Evolutionary conservation across 2,888 invertebrate genomes (phyloP).

Genomic region (Chaetogeoica ovagalla): DNA sequence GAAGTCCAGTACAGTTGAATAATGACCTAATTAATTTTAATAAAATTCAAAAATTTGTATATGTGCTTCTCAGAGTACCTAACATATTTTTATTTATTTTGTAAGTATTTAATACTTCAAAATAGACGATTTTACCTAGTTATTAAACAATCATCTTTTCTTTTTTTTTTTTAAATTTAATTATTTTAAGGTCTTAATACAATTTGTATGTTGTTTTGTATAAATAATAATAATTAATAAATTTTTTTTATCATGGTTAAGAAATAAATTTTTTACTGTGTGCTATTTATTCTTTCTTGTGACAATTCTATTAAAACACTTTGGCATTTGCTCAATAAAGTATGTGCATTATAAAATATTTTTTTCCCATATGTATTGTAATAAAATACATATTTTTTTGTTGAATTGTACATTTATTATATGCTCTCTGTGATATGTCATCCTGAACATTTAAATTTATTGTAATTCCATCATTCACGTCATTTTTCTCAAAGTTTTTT

Average conservation of each 20-base stretch:
- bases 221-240: background rate
- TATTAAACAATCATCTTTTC: background rate
- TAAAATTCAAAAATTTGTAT: constrained; percentile 5
- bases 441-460: background rate
- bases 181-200: constrained; percentile 29
- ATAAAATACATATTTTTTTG: background rate
- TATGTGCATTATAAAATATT: too few species aligned
- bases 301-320: too few species aligned
- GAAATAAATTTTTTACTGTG: background rate
- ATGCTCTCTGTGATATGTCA: background rate
- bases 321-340: too few species aligned
- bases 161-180: constrained; percentile 25
- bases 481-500: background rate
- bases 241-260: background rate
- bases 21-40: background rate
- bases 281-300: too few species aligned
- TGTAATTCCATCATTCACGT: too few species aligned
- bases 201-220: constrained; percentile 46
- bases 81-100: constrained; percentile 31
- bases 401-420: background rate
- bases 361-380: background rate
- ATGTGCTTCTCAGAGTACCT: background rate
- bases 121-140: constrained; percentile 7
- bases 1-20: constrained; percentile 17
- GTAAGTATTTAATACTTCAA: constrained; percentile 1